Evolutionary conservation across 1,140 invertebrate species (phyloP), one percentile per base, ranked within the genome.

Genomic region (Pseudachorutes palmiensis): DNA sequence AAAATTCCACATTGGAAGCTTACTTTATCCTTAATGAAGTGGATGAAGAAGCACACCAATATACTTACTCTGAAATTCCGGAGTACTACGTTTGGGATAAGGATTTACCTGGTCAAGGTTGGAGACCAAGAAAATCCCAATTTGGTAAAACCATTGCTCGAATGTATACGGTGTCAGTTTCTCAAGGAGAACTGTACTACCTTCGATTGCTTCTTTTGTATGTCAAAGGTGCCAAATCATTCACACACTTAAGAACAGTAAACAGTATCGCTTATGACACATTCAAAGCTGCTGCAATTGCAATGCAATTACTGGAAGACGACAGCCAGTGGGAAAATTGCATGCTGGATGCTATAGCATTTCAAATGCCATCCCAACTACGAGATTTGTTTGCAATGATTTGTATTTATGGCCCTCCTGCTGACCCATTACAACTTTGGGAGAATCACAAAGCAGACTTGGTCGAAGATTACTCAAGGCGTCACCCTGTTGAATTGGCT

Each of bases 171-270:
- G 62, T 68, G 1, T 1, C 3, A 1, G 2, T 51, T 14, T 57
- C 2, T 26, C 36, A 58, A 26, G 30, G 24, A 2, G 66, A 68
- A 59, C 32, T n/a, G 28, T 78, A 66, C 64, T 73, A 70, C 68
- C 68, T 78, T 31, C 70, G 75, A 1, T 19, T 79, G 32, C 67
- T 79, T 12, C 64, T 77, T 12, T 22, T 67, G 9, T 59, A 83
- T 71, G 75, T 81, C 48, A 68, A 66, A 61, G 72, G 70, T 31
- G 55, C 70, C 1, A 62, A 2, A 36, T 57, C 41, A 1, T 74
- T 74, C 41, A 59, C 65, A 63, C 48, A 70, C 48, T 16, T 74
- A 1, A 32, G 66, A 36, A 72, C 65, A 5, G 65, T 74, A 3
- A 51, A 72, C 29, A 58, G 61, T 0, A 30, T 58, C 1, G 12